These are phyloP conservation scores for Cistogaster globosa DNA, from an alignment of 2,888 invertebrate species.

Conservation along the genomic window DNA sequence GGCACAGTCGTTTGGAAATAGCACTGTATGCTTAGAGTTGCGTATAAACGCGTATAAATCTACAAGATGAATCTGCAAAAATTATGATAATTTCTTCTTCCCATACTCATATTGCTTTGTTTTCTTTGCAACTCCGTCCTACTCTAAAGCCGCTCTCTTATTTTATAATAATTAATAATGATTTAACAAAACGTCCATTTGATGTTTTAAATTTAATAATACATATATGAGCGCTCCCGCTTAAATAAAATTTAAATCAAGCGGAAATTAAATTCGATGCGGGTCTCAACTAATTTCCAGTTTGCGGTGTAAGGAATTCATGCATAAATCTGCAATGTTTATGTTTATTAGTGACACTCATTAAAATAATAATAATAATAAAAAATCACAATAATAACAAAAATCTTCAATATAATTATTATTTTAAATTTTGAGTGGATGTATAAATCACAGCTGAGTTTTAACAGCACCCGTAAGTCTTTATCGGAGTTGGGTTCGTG, in stretches of 20 bases:
- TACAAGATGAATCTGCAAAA: too few relatives aligned
- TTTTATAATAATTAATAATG: background rate
- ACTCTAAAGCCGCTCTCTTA: background rate
- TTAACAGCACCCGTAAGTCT: background rate
- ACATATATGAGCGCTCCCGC: slow-evolving; percentile 35
- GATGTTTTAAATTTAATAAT: slow-evolving; percentile 28
- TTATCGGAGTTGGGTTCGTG: background rate
- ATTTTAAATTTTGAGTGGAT: slow-evolving; percentile 56
- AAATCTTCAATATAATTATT: slow-evolving; percentile 47
- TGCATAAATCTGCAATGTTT: slow-evolving; percentile 54
- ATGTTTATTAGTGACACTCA: slow-evolving; percentile 42
- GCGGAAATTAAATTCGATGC: slow-evolving; percentile 57
- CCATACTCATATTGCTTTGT: background rate
- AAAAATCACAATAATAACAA: slow-evolving; percentile 13
- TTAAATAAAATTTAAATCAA: slow-evolving; percentile 49
- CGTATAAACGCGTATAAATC: too few relatives aligned
- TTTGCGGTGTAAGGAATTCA: slow-evolving; percentile 19
- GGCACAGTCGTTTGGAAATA: too few relatives aligned
- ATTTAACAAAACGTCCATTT: slow-evolving; percentile 22
- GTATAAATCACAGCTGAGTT: slow-evolving; percentile 46
- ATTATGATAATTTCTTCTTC: too few relatives aligned
- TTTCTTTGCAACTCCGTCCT: background rate
- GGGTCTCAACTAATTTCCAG: slow-evolving; percentile 48
- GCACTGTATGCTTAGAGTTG: too few relatives aligned
- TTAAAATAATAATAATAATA: background rate